Conservation (phyloP, 2,113 vertebrate species). For the Anthoscopus minutus region DNA sequence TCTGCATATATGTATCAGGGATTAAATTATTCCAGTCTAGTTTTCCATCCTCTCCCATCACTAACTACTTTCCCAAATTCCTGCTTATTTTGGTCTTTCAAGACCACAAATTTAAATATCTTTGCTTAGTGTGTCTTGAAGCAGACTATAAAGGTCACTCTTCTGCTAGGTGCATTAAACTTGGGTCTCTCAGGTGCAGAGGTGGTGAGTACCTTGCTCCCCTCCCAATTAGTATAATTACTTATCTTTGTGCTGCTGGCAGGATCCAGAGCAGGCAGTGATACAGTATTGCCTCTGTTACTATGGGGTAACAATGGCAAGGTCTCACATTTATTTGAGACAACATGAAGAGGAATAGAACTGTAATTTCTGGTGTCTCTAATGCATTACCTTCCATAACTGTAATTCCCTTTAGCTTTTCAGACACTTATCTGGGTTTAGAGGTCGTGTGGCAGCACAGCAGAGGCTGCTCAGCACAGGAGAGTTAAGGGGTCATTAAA, state of each 20-base stretch:
- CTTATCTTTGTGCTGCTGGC: not conserved
- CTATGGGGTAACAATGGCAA: not conserved
- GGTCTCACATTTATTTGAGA: not conserved
- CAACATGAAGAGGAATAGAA: not conserved
- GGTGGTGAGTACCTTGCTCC: not conserved
- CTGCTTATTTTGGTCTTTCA: not conserved
- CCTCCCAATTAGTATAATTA: conserved; percentile 14
- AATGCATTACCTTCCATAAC: not conserved
- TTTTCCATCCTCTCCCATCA: not conserved
- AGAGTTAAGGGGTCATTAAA: not conserved
- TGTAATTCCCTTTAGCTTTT: not conserved
- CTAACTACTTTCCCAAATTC: not conserved
- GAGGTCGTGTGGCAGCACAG: not conserved
- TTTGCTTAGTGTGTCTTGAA: not conserved
- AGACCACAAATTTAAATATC: not conserved
- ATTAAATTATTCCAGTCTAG: not conserved
- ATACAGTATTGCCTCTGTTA: not conserved
- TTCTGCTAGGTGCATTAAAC: not conserved
- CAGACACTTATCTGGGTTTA: not conserved
- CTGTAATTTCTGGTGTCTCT: not conserved
- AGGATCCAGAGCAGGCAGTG: not conserved
- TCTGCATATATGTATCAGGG: not conserved
- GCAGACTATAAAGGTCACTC: not conserved
- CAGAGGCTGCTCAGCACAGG: not conserved
- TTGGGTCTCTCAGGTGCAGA: not conserved